Evolutionary conservation across 2,113 vertebrate genomes (phyloP).

Genomic region (Atrichornis clamosus): DNA sequence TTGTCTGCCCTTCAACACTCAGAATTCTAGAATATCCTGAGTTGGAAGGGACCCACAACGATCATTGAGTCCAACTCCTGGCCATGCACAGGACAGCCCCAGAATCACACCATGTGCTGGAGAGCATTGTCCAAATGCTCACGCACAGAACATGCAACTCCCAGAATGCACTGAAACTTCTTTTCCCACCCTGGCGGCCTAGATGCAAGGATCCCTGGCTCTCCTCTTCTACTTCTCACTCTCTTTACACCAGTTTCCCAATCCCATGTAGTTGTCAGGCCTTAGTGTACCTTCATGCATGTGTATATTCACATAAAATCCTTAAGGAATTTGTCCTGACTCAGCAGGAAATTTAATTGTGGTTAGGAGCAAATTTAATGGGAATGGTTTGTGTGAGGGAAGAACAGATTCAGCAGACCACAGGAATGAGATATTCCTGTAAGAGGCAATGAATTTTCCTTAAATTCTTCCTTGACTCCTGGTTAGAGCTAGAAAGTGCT

Average conservation of each 20-base stretch:
- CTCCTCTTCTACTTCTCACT: neutral
- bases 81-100: neutral
- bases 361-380: neutral
- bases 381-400: neutral
- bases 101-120: no score
- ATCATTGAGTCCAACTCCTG: rapidly evolving
- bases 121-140: neutral
- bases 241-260: neutral
- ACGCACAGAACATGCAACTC: rapidly evolving
- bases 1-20: neutral
- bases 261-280: neutral
- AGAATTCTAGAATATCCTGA: neutral
- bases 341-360: neutral
- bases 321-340: neutral
- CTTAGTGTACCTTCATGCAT: neutral
- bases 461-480: neutral
- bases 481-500: neutral
- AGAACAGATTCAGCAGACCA: neutral
- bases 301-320: neutral
- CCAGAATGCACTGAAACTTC: rapidly evolving
- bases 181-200: neutral
- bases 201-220: neutral
- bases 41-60: neutral
- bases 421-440: rapidly evolving
- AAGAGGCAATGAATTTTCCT: neutral